Evolutionary conservation across 2,888 invertebrate species (phyloP), one percentile per base, ranked within the genome.

Genomic region (Lasioglossum malachurum): DNA sequence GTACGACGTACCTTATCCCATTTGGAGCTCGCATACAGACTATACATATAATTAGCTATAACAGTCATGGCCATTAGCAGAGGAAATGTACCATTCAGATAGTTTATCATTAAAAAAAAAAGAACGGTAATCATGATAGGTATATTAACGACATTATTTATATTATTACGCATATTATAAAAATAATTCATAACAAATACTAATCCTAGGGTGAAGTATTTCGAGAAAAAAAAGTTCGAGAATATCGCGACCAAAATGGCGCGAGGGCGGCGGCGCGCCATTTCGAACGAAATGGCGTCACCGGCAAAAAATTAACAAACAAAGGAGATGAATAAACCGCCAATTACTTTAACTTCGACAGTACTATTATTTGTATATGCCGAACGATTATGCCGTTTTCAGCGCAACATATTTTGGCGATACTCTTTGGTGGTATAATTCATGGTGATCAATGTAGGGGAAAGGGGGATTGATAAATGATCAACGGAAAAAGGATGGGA

Each of bases 311-410:
- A 76, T 75, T 78, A 81, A 82, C 53, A 78, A 88, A 89, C 60
- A 82, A 73, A 83, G 82, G 87, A 84, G 92, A 92, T 89, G 88
- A 93, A 94, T 92, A 92, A 95, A 94, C 92, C 94, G 95, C 95
- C 94, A 94, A 95, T 95, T 95, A 95, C 94, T 95, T 95, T 94
- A 94, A 95, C 94, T 94, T 94, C 92, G 94, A 94, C 94, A 94
- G 94, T 95, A 94, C 93, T 94, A 94, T 95, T 94, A 94, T 95
- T 95, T 95, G 93, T 94, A 94, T 95, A 94, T 95, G 95, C 95
- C 95, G 94, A 95, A 94, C 95, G 95, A 95, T 95, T 93, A 92
- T 95, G 94, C 94, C 94, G 93, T 94, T 95, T 94, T 95, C 94
- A 95, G 95, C 94, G 94, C 94, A 93, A 94, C 94, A 94, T 94